phyloP scores from a whole-genome alignment of 2,888 invertebrate species.

The Epistrophe grossulariae region DNA sequence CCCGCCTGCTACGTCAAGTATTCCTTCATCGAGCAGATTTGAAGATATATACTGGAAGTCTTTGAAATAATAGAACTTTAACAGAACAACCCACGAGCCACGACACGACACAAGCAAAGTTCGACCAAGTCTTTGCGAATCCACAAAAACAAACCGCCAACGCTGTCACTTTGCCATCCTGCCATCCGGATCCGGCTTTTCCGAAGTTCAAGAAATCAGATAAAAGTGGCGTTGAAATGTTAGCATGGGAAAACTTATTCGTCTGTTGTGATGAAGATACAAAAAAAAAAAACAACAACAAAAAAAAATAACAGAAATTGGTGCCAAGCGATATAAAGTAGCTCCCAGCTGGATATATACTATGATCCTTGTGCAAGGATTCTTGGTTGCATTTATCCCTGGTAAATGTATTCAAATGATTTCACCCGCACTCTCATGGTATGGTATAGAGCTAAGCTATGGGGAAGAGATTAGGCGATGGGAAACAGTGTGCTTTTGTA shows the following conservation, averaged over 20 bases:
- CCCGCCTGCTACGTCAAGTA: not conserved
- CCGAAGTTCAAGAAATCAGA: slow-evolving; percentile 63
- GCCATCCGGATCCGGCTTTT: slow-evolving; percentile 22
- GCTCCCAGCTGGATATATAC: slow-evolving; percentile 50
- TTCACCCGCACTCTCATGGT: slow-evolving; percentile 33
- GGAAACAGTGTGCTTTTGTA: slow-evolving; percentile 29
- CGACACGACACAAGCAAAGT: slow-evolving; percentile 26
- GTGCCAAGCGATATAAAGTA: slow-evolving; percentile 44
- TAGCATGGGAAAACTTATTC: slow-evolving; percentile 66
- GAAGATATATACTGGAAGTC: slow-evolving; percentile 26
- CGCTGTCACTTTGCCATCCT: slow-evolving; percentile 29
- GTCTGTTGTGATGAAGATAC: slow-evolving; percentile 61
- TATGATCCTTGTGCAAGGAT: slow-evolving; percentile 40
- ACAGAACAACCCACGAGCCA: slow-evolving; percentile 14
- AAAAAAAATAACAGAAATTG: slow-evolving; percentile 21
- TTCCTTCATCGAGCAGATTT: slow-evolving; percentile 18
- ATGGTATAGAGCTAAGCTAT: not conserved
- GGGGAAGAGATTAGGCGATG: slow-evolving; percentile 46
- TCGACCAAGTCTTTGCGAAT: slow-evolving; percentile 21
- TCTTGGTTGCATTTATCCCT: slow-evolving; percentile 50
- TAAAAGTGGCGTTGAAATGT: slow-evolving; percentile 70
- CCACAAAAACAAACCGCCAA: slow-evolving; percentile 32
- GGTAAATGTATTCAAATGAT: slow-evolving; percentile 69
- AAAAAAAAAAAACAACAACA: slow-evolving; percentile 17
- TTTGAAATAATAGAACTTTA: slow-evolving; percentile 50